Conservation (phyloP, 2,797 vertebrate species). For the Salarias fasciatus region DNA sequence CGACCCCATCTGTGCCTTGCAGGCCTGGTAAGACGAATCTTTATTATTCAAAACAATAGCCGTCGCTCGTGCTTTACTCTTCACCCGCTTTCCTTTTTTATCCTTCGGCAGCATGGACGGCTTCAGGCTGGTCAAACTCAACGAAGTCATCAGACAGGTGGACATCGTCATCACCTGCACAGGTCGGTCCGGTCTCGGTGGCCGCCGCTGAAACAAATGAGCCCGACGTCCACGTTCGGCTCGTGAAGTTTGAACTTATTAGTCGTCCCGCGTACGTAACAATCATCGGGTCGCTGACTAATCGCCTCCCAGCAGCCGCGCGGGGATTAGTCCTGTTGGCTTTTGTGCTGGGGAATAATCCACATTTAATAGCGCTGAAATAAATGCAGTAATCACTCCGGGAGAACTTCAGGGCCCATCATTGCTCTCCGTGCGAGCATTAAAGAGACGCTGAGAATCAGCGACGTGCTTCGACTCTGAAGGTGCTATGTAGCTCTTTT, state of each 20-base stretch:
- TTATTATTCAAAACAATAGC: too few species aligned
- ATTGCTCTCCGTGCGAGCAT: too few species aligned
- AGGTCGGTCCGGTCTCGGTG: slow-evolving; percentile 72
- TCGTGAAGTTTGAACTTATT: not conserved
- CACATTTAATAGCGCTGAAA: not conserved
- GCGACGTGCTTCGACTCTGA: too few species aligned
- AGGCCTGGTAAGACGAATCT: slow-evolving; percentile 96
- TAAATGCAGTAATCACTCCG: not conserved
- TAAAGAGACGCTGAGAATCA: too few species aligned
- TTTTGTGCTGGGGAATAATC: slow-evolving; percentile 8
- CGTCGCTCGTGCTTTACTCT: too few species aligned
- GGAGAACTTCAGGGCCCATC: not conserved
- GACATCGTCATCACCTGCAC: slow-evolving; percentile 99
- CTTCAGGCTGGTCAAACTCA: slow-evolving; percentile 97
- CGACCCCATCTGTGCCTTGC: slow-evolving; percentile 96
- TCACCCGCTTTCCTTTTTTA: slow-evolving; percentile 7
- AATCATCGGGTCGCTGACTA: not conserved
- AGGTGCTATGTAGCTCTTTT: too few species aligned
- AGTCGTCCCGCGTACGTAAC: not conserved
- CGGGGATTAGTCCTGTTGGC: slow-evolving; percentile 8
- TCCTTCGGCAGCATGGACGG: slow-evolving; percentile 92
- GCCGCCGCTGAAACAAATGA: too few species aligned
- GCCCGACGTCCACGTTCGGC: not conserved
- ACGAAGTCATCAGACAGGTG: slow-evolving; percentile 96
- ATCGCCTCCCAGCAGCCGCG: slow-evolving; percentile 3